Evolutionary conservation across 2,797 vertebrate species (phyloP), one percentile per base, ranked within the genome.

Genomic region (Trachops cirrhosus): DNA sequence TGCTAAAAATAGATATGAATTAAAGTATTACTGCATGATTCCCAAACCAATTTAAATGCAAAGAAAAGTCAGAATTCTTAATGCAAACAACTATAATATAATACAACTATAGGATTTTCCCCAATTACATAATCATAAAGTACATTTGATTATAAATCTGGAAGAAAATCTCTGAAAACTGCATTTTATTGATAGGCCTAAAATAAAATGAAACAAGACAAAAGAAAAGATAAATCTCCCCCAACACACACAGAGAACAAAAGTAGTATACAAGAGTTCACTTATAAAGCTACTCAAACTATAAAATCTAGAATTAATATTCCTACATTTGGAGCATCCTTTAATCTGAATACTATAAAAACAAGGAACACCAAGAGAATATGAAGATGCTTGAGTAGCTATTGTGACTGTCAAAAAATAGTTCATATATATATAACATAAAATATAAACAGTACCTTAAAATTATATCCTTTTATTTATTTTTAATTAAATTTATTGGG

Each of bases 41-140:
- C 34, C 44, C 37, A 59, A 80, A 59, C 22, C 62, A 44, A n/a
- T 64, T 92, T 80, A 92, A 86, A 85, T 68, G 39, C 9, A 85
- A 92, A 78, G 14, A 54, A 79, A 92, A 91, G 54, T 41, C 4
- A 89, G 3, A 96, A 91, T 78, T 82, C 18, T 70, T 91, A 78
- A 64, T 46, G 6, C 0, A 34, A 59, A 84, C 0, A 83, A 93
- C 4, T 18, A 62, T 82, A 52, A 78, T 62, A 54, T 70, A 86
- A 71, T 18, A 86, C 9, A 78, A 18, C 6, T 50, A 41, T 44
- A 67, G 7, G 10, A 37, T 71, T 82, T 34, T 26, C 39, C 37
- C 8, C 52, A 39, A 67, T 94, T 77, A 83, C 0, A 64, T 62
- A 57, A 68, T 21, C 8, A 8, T 5, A 91, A 62, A 74, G 22